phyloP scores from a whole-genome alignment of 2,113 vertebrate species.

The Dromaius novaehollandiae region DNA sequence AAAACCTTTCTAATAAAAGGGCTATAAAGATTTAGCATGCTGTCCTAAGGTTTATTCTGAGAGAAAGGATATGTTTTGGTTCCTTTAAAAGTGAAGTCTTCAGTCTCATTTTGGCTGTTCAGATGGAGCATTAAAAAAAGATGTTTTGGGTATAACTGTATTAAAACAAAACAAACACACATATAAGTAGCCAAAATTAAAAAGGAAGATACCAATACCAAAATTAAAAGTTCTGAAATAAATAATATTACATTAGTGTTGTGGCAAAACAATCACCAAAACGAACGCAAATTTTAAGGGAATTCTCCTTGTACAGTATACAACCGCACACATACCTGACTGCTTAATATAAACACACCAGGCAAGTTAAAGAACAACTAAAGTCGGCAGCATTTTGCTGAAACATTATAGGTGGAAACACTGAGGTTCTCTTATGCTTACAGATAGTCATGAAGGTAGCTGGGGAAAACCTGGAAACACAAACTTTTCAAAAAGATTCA shows the following conservation, averaged over 20 bases:
- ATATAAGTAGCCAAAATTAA: background rate
- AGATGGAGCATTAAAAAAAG: background rate
- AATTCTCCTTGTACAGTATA: background rate
- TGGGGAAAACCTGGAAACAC: background rate
- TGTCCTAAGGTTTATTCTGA: background rate
- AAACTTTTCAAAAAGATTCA: background rate
- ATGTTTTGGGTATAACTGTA: slow-evolving; percentile 4
- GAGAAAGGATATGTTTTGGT: slow-evolving; percentile 98
- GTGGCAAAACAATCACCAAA: background rate
- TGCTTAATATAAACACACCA: background rate
- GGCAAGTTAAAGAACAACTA: background rate
- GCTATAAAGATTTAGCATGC: background rate
- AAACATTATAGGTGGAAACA: background rate
- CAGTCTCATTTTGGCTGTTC: slow-evolving; percentile 83
- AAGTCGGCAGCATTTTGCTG: background rate
- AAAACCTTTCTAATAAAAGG: background rate
- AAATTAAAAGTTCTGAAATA: background rate
- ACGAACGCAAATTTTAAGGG: background rate
- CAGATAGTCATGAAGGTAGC: background rate
- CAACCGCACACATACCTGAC: background rate
- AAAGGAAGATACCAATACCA: background rate
- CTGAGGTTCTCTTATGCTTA: background rate
- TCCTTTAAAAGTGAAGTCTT: slow-evolving; percentile 93
- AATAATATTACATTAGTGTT: too few relatives aligned
- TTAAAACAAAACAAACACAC: background rate